These are phyloP conservation scores for Typhlichthys eigenmanni DNA, from an alignment of 2,797 vertebrate species.

Conservation along the genomic window DNA sequence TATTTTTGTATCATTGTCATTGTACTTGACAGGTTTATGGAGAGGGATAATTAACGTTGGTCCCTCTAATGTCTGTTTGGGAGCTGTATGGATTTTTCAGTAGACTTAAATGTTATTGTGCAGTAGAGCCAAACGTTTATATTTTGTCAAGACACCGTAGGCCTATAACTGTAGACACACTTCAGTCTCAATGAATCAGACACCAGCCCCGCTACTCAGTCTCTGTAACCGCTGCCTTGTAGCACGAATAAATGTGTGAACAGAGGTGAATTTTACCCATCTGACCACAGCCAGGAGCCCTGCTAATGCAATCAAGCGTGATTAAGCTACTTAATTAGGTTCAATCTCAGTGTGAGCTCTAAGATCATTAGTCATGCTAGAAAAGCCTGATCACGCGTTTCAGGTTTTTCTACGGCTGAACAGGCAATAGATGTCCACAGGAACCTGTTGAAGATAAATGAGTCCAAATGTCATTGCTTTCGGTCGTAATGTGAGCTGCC, in stretches of 20 bases:
- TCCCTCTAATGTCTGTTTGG: too few relatives aligned
- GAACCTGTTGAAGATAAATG: background rate
- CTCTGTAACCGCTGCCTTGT: conserved; percentile 18
- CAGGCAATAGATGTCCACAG: background rate
- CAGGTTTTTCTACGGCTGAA: background rate
- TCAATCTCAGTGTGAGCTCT: conserved; percentile 10
- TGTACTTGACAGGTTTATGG: too few relatives aligned
- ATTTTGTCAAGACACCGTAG: too few relatives aligned
- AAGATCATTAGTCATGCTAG: conserved; percentile 16
- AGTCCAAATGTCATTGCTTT: background rate
- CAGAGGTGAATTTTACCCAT: conserved; percentile 1
- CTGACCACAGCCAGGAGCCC: conserved; percentile 3
- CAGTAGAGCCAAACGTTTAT: too few relatives aligned
- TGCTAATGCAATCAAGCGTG: conserved; percentile 23
- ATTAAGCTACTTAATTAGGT: conserved; percentile 22
- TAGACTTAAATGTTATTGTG: too few relatives aligned
- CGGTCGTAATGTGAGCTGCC: background rate
- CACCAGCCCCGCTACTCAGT: too few relatives aligned
- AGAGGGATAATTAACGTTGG: too few relatives aligned
- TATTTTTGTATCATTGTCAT: too few relatives aligned
- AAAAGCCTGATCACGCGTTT: background rate
- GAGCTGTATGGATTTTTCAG: too few relatives aligned
- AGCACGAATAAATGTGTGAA: conserved; percentile 13
- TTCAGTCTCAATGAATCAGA: too few relatives aligned
- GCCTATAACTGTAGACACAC: too few relatives aligned